These are phyloP conservation scores for Cheilosia grossa DNA, from an alignment of 2,888 invertebrate genomes.

Conservation along the genomic window DNA sequence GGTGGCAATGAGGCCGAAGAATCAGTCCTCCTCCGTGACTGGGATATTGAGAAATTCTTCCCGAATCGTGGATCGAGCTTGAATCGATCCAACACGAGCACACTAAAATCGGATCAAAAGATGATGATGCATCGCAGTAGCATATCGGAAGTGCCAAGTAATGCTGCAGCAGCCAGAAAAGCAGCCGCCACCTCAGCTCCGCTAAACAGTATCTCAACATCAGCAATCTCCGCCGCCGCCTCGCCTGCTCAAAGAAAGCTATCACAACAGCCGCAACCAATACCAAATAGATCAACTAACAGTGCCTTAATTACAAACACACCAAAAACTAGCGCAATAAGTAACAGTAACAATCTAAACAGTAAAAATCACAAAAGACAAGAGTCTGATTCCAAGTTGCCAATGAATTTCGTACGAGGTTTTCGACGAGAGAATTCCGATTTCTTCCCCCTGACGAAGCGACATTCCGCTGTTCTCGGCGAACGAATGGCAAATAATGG, in stretches of 20 bases:
- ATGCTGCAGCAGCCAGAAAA: conserved; percentile 72
- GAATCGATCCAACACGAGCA: conserved; percentile 82
- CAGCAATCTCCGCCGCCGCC: conserved; percentile 67
- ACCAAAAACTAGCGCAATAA: conserved; percentile 83
- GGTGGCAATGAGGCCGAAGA: conserved; percentile 85
- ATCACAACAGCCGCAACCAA: conserved; percentile 60
- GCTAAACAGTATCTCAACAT: conserved; percentile 76
- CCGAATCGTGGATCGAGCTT: conserved; percentile 83
- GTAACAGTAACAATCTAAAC: conserved; percentile 81
- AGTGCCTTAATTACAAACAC: conserved; percentile 76
- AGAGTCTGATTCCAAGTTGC: conserved; percentile 89
- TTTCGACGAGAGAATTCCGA: conserved; percentile 94
- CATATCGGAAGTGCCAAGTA: conserved; percentile 79
- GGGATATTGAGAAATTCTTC: conserved; percentile 94
- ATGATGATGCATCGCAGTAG: conserved; percentile 79
- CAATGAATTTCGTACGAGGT: conserved; percentile 89
- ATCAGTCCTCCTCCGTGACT: conserved; percentile 91
- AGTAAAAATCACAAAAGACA: conserved; percentile 87
- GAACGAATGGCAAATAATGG: conserved; percentile 80
- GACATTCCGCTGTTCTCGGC: conserved; percentile 89
- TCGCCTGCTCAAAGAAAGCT: conserved; percentile 71
- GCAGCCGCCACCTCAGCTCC: conserved; percentile 64
- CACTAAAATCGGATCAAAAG: conserved; percentile 81
- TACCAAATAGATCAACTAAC: conserved; percentile 71
- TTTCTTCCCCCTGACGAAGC: conserved; percentile 89